phyloP scores from a whole-genome alignment of 2,797 vertebrate genomes.

The Vipera ursinii region DNA sequence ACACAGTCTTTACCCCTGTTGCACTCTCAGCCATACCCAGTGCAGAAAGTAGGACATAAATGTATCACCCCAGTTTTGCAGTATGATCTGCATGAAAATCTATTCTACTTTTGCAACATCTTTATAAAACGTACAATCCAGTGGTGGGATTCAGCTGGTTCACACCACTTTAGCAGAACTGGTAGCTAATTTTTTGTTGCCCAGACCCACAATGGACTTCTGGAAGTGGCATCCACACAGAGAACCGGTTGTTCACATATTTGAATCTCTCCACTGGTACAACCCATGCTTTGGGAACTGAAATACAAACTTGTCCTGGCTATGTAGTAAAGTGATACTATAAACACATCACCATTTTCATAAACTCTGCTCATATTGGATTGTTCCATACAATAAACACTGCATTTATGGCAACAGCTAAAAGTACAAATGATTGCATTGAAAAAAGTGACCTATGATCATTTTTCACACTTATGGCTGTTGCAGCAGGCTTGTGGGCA shows the following conservation, averaged over 20 bases:
- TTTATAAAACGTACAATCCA: background rate
- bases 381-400: background rate
- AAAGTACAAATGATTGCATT: background rate
- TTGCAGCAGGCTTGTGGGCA: background rate
- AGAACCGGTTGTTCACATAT: too few relatives aligned
- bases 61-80: background rate
- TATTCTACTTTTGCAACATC: background rate
- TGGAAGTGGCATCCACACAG: too few relatives aligned
- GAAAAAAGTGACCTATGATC: background rate
- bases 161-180: too few relatives aligned
- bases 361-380: background rate
- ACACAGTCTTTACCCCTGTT: background rate
- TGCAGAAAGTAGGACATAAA: background rate
- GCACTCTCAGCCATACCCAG: background rate
- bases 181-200: too few relatives aligned
- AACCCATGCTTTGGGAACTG: background rate
- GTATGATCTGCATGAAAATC: background rate
- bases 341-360: background rate
- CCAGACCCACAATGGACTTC: too few relatives aligned
- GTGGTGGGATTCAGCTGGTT: too few relatives aligned
- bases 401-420: background rate
- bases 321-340: background rate
- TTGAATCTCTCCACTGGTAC: too few relatives aligned
- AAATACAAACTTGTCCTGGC: background rate
- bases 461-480: slow-evolving; percentile 8